A percentile compares a stretch with the other conserved stretches of the same genome.
These are phyloP conservation scores for Pyrgus malvae DNA, from an alignment of 2,888 invertebrate genomes.

Conservation along the genomic window DNA sequence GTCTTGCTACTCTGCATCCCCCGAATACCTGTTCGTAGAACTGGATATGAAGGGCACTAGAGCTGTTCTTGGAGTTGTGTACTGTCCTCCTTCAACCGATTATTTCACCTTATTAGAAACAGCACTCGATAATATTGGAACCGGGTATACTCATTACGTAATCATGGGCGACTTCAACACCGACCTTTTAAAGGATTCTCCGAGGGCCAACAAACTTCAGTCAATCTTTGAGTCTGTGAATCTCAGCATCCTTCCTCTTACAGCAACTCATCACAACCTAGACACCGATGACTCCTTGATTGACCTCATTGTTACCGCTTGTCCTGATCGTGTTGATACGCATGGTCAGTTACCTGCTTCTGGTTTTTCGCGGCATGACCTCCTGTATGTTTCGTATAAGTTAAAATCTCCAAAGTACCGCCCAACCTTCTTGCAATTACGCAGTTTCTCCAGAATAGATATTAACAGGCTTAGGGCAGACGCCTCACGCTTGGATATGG, in stretches of 20 bases:
- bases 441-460: background rate
- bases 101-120: background rate
- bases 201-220: background rate
- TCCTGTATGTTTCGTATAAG: background rate
- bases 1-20: background rate
- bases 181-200: background rate
- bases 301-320: background rate
- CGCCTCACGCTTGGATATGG: background rate
- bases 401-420: background rate
- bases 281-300: background rate
- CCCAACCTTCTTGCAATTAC: background rate
- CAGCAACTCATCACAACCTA: background rate
- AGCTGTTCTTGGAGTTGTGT: too few relatives aligned
- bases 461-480: background rate
- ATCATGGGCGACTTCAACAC: too few relatives aligned
- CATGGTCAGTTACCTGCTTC: background rate
- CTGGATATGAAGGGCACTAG: background rate
- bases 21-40: background rate
- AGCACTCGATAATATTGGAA: too few relatives aligned
- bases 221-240: background rate
- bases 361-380: background rate
- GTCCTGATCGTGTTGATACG: background rate
- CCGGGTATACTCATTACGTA: too few relatives aligned
- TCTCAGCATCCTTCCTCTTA: background rate
- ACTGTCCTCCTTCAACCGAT: constrained; percentile 1